These are phyloP conservation scores for Sitta europaea DNA, from an alignment of 2,113 vertebrate species.

Conservation along the genomic window DNA sequence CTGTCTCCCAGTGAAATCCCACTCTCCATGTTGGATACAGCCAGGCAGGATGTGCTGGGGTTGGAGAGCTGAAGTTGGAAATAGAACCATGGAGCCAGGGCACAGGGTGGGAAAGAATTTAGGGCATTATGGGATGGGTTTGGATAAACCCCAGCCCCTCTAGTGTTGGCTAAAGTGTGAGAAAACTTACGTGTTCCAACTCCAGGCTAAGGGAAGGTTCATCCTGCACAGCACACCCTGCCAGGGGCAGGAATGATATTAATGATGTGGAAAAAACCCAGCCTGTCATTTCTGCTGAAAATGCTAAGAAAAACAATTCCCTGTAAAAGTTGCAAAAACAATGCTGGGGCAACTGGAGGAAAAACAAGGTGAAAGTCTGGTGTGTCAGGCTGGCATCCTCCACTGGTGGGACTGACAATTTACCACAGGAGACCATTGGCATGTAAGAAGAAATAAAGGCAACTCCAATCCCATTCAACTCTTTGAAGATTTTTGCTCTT, in stretches of 20 bases:
- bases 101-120: not conserved
- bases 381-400: not conserved
- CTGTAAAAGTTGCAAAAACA: not conserved
- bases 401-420: not conserved
- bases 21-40: rapidly evolving
- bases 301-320: not conserved
- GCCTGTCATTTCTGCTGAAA: not conserved
- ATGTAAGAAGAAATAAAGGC: not conserved
- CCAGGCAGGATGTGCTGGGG: not conserved
- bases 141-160: not conserved
- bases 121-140: not conserved
- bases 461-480: not conserved
- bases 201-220: not conserved
- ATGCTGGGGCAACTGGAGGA: not conserved
- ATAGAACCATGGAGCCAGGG: not conserved
- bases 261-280: not conserved
- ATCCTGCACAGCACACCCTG: not conserved
- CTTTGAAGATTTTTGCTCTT: not conserved
- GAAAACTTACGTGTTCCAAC: not conserved
- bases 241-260: not conserved
- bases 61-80: not conserved
- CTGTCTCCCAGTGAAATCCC: not conserved
- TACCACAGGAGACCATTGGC: not conserved
- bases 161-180: not conserved
- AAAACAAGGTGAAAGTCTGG: not conserved